Base-by-base conservation (phyloP, 1,140 invertebrate genomes). In the Platorchestia sp. region DNA sequence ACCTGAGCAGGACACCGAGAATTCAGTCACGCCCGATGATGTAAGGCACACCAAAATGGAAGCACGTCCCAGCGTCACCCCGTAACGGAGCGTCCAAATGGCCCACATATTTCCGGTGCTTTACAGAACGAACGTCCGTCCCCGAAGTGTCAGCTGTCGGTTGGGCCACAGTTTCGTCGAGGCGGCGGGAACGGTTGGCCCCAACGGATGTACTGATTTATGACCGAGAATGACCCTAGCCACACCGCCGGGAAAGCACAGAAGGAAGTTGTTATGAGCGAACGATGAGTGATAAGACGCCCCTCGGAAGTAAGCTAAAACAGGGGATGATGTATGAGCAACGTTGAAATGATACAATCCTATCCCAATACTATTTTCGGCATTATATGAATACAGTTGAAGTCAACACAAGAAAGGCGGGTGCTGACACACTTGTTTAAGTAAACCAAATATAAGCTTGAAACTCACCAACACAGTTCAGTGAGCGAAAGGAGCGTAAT, bases 131-230 rank as follows among this genome's bases (percentile, higher is more conserved):
- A 36, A 75, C 10, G 59, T 36, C 59, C 59, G 59, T 75, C 59
- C 59, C 10, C 59, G 27, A 1, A 75, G 59, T 75, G 59, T 75
- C 59, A 75, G 59, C 59, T 75, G 59, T 75, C 27, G 27, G 59
- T 75, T 75, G 59, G 7, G 27, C 59, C 59, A 75, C 59, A 75
- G 59, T 75, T 75, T 75, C 6, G 47, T 51, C 59, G 27, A 10
- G 36, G 59, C 59, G 27, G 59, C 59, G 27, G 59, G 14, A 75
- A 75, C 59, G 59, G 59, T 75, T 75, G 3, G 59, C 59, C 59
- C 59, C 59, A 75, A 75, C 59, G 59, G 59, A 75, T 75, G 59
- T 75, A 75, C 59, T 75, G 59, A 75, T 75, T 75, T 75, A 75
- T 36, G 59, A 75, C 59, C 1, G 27, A 75, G 36, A 75, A 75